A percentile compares a stretch with the other conserved stretches of the same genome.
phyloP scores from a whole-genome alignment of 2,888 invertebrate genomes.

The Leucoma salicis region DNA sequence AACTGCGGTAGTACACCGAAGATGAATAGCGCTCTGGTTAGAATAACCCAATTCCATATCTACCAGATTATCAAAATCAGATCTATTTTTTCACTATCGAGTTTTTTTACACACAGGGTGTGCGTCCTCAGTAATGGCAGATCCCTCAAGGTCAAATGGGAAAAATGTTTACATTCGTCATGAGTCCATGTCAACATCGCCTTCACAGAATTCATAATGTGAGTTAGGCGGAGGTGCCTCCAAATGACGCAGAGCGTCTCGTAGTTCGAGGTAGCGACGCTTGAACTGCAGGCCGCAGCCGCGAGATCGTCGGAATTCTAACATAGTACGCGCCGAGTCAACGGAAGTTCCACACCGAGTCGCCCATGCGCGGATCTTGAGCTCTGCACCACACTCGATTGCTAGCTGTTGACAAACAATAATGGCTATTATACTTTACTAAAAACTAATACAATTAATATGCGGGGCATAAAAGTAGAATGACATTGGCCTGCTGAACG shows the following conservation, averaged over 20 bases:
- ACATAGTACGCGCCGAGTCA: slow-evolving; percentile 35
- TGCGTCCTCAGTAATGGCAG: no score
- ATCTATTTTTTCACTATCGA: no score
- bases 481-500: no score
- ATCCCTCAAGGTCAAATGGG: no score
- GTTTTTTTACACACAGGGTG: no score
- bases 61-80: no score
- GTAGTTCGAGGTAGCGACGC: slow-evolving; percentile 90
- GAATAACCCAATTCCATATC: no score
- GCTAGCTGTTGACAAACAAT: slow-evolving; percentile 66
- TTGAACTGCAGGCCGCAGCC: slow-evolving; percentile 98
- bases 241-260: slow-evolving; percentile 80
- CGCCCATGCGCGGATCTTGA: slow-evolving; percentile 61
- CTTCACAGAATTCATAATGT: neutral
- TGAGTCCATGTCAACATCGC: neutral
- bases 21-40: no score
- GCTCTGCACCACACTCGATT: slow-evolving; percentile 52
- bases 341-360: slow-evolving; percentile 28
- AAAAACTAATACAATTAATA: neutral
- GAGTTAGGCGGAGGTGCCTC: slow-evolving; percentile 21
- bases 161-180: neutral
- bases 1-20: no score
- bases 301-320: slow-evolving; percentile 84
- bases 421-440: neutral
- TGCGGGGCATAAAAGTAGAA: no score